phyloP scores from a whole-genome alignment of 2,113 vertebrate species.

The Theropithecus gelada region DNA sequence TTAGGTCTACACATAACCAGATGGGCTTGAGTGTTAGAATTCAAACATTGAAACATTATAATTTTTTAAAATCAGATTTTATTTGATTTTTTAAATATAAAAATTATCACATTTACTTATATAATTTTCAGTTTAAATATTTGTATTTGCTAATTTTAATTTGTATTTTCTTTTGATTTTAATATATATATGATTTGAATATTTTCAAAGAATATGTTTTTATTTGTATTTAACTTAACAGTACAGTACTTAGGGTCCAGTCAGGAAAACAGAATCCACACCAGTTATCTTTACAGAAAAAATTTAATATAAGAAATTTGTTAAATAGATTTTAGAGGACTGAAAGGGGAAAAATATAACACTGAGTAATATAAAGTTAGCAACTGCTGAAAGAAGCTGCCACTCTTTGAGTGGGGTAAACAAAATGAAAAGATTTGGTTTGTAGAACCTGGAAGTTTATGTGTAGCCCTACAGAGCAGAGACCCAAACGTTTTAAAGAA shows the following conservation, averaged over 20 bases:
- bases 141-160: neutral
- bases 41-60: neutral
- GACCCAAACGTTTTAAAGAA: neutral
- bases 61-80: neutral
- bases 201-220: neutral
- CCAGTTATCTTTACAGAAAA: neutral
- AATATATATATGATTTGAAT: neutral
- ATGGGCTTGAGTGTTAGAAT: neutral
- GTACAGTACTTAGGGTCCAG: neutral
- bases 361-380: neutral
- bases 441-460: neutral
- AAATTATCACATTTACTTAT: neutral
- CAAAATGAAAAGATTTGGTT: neutral
- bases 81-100: neutral
- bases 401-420: neutral
- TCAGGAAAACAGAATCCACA: neutral
- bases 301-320: neutral
- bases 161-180: neutral
- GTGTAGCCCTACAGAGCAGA: neutral
- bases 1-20: neutral
- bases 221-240: neutral
- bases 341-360: neutral
- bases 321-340: neutral
- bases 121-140: neutral
- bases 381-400: neutral